Evolutionary conservation across 2,113 vertebrate species (phyloP).

Genomic region (Rhinolophus ferrumequinum): DNA sequence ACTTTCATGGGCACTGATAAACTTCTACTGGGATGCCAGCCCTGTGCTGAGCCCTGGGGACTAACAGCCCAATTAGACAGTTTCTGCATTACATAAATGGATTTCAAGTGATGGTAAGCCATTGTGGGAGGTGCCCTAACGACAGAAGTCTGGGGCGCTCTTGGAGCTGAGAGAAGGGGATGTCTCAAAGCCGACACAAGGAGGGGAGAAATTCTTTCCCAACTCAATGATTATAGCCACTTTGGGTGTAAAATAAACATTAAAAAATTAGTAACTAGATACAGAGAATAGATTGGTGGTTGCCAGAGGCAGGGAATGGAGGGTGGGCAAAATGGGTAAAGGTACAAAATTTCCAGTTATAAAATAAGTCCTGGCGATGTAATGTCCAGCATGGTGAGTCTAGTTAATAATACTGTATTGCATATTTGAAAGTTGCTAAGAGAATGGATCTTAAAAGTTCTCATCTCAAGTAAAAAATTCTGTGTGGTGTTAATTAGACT

Average conservation of each 20-base stretch:
- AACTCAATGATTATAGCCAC: neutral
- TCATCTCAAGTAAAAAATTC: neutral
- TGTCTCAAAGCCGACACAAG: neutral
- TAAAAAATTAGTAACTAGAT: neutral
- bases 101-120: neutral
- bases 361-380: neutral
- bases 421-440: neutral
- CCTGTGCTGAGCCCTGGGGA: neutral
- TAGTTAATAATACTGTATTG: neutral
- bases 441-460: neutral
- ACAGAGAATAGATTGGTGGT: neutral
- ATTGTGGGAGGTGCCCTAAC: neutral
- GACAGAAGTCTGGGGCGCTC: neutral
- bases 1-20: neutral
- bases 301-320: neutral
- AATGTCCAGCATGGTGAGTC: neutral
- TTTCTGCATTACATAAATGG: neutral
- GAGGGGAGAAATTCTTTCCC: neutral
- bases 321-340: neutral
- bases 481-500: neutral
- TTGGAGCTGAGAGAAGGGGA: neutral
- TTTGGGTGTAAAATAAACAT: conserved; percentile 11
- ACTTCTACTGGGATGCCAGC: neutral
- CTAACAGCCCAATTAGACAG: neutral
- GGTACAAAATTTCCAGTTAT: neutral